phyloP scores from a whole-genome alignment of 2,113 vertebrate species.

The Picathartes gymnocephalus region DNA sequence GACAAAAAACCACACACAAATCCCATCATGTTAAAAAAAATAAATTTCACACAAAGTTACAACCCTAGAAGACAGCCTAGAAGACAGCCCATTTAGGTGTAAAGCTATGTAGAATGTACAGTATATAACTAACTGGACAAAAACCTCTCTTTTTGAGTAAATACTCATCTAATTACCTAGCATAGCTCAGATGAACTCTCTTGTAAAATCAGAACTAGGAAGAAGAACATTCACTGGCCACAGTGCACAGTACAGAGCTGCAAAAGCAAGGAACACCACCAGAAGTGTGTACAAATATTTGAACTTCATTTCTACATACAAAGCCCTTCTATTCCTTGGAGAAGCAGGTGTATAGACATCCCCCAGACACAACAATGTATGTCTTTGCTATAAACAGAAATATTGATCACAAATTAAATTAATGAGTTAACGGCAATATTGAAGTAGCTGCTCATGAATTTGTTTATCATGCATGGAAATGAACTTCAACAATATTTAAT shows the following conservation, averaged over 20 bases:
- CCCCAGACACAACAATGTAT: neutral
- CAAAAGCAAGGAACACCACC: neutral
- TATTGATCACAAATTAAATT: neutral
- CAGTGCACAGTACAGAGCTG: neutral
- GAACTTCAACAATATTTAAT: neutral
- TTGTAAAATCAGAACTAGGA: neutral
- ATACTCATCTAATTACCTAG: neutral
- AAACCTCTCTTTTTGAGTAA: neutral
- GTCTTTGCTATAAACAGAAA: neutral
- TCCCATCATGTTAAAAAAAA: neutral
- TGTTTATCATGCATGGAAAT: neutral
- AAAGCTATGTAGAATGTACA: neutral
- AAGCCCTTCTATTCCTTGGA: neutral
- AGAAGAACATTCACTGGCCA: neutral
- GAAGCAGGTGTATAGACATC: neutral
- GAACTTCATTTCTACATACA: neutral
- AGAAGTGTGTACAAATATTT: neutral
- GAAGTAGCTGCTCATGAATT: neutral
- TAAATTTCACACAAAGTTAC: neutral
- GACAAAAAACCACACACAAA: neutral
- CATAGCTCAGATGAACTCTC: neutral
- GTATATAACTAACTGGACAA: neutral
- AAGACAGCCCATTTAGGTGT: neutral
- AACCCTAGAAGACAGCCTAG: neutral
- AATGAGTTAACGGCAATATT: neutral